Evolutionary conservation across 2,888 invertebrate genomes (phyloP), one percentile per base, ranked within the genome.

Genomic region (Marasmarcha lunaedactyla): DNA sequence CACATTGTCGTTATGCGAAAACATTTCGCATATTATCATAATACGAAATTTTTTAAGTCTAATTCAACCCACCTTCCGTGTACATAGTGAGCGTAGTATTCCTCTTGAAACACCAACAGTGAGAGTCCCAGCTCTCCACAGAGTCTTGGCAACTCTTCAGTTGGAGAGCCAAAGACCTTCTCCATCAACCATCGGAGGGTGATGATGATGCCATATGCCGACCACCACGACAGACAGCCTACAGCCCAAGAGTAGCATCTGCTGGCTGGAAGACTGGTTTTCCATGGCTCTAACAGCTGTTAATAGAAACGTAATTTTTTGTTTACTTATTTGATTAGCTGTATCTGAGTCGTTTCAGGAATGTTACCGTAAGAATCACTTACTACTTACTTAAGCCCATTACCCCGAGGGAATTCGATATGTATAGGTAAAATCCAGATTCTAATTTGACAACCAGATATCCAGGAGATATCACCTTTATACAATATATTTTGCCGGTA

Each of bases 81-180:
- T 5, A 83, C 67, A 47, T 78, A 83, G 59, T 83, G 81, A 0
- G 71, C 76, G 37, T 77, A 79, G 42, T 51, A 53, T 26, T 79
- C 73, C 38, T 81, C 74, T 46, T 81, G 62, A 40, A 81, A 83
- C 1, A 77, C 70, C 35, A 83, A 37, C 10, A 83, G 38, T 0
- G 83, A 83, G 1, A 74, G 25, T 2, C 71, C 76, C 6, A 71
- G 53, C 1, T 59, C 64, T 4, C 52, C 49, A 42, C 81, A 79
- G 4, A 69, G 50, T 15, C 51, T 67, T 1, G 63, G 48, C 2
- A 79, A 45, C 1, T 38, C 42, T 1, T 40, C 40, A 1, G 55
- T 45, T 0, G 61, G 57, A 0, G 65, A 49, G 1, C 57, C 57
- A 1, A 49, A 12, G 0, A 65, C 13, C 42, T 53, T 59, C 38